Base-by-base conservation (phyloP, 2,797 vertebrate genomes). In the Hephaestus fuliginosus region DNA sequence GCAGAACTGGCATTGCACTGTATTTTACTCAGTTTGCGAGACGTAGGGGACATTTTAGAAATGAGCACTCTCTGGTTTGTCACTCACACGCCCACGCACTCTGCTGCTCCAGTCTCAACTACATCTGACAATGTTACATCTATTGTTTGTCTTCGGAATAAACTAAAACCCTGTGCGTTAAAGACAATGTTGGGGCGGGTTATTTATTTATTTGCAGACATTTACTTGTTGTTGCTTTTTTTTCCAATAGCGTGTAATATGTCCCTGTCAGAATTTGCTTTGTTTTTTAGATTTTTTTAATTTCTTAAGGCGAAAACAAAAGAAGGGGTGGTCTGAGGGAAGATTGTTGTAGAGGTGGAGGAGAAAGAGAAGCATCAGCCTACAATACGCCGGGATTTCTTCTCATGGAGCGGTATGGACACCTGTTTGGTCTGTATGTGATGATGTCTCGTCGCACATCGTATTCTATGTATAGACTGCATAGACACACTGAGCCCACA, bases 1-100 rank as follows among this genome's bases (percentile, higher is more conserved):
- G 80, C 74, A 77, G 76, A 80, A 22, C 82, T 81, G 89, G 69
- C 84, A 78, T 65, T 51, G 41, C 80, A 81, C 82, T 86, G 74
- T 76, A 86, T 88, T 86, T 86, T 85, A 80, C 75, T 74, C 68
- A 63, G 80, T 77, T 81, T 76, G 67, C n/a, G 74, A 88, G 84
- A 85, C 36, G 62, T 68, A 84, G 74, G 83, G 80, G 80, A 83
- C 81, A 83, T 82, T 88, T 88, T 76, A 68, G 84, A 82, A 90
- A 86, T 80, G 77, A 90, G 75, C 82, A 48, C 76, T 86, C 86
- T 91, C 77, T 83, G 82, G 62, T 88, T 91, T 90, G 88, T 91
- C 90, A 88, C 83, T 92, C 84, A 80, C 74, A 85, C 84, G 28
- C 90, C 88, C 88, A 91, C 91, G 56, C 80, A 67, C 78, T 77